Conservation (phyloP, 2,888 invertebrate species). For the Cryptops parisi region DNA sequence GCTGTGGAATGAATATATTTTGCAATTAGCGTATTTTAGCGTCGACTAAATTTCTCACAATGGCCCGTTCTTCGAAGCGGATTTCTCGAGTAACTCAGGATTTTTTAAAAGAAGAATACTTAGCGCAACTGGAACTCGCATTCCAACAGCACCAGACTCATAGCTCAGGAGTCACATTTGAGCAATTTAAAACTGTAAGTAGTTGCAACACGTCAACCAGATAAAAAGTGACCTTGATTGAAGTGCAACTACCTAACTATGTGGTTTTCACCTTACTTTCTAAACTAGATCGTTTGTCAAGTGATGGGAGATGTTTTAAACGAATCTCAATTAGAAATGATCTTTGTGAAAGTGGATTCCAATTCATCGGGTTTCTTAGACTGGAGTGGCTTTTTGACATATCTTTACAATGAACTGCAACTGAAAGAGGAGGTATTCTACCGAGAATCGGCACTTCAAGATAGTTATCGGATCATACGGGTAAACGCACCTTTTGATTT, state of each 20-base stretch:
- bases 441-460: background rate
- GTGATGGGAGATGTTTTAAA: background rate
- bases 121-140: background rate
- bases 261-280: too few species aligned
- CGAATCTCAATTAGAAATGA: background rate
- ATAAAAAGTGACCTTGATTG: too few species aligned
- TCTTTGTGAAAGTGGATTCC: background rate
- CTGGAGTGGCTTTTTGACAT: constrained; percentile 4
- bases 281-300: background rate
- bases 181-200: background rate
- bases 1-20: too few species aligned
- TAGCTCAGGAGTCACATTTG: background rate
- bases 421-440: background rate
- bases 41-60: too few species aligned
- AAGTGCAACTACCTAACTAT: too few species aligned
- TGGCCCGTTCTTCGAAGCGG: too few species aligned
- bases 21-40: too few species aligned
- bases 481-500: background rate
- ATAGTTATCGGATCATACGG: background rate
- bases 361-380: background rate
- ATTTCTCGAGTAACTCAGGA: background rate
- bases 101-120: background rate
- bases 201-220: too few species aligned
- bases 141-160: background rate
- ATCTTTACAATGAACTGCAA: background rate